Evolutionary conservation across 2,113 vertebrate genomes (phyloP), one percentile per base, ranked within the genome.

Genomic region (Psophia crepitans): DNA sequence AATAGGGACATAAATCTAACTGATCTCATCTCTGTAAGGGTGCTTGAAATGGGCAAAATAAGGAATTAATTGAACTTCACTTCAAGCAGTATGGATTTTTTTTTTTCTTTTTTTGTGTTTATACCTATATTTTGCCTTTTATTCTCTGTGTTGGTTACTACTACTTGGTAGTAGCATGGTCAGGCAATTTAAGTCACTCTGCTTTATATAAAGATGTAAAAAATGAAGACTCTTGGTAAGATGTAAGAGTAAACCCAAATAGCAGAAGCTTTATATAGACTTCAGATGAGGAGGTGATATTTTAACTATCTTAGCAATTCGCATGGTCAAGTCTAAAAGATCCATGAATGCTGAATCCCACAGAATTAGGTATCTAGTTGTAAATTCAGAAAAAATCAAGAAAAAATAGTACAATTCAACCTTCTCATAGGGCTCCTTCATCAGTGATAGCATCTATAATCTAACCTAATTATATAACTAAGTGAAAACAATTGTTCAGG

Each of bases 1-100:
- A 97, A 97, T 95, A 87, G 91, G 75, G 60, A 85, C 91, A 96
- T 97, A 97, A 97, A 98, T 97, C 71, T 97, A 91, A 93, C 73
- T 94, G 92, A 97, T 95, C 95, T 92, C 91, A 85, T 98, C 87
- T 97, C 53, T 96, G 65, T 97, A 92, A 93, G 87, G 90, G 84
- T 87, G 66, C 95, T 94, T 93, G 90, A 96, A 96, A 90, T 97
- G 90, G 64, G 60, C 91, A 94, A 95, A 98, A 93, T 92, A 94
- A 96, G 89, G 91, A 97, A 97, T 95, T 96, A 93, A 95, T 96
- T 88, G 77, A 93, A 76, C 79, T 95, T 91, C 28, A 64, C 94
- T 79, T 97, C 12, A 93, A 94, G 74, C 43, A 69, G n/a, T 92
- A 84, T 73, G 51, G n/a, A 14, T 86, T 77, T 83, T 75, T 85